Base-by-base conservation (phyloP, 1,140 invertebrate genomes). In the Pachypeltis micranthus region DNA sequence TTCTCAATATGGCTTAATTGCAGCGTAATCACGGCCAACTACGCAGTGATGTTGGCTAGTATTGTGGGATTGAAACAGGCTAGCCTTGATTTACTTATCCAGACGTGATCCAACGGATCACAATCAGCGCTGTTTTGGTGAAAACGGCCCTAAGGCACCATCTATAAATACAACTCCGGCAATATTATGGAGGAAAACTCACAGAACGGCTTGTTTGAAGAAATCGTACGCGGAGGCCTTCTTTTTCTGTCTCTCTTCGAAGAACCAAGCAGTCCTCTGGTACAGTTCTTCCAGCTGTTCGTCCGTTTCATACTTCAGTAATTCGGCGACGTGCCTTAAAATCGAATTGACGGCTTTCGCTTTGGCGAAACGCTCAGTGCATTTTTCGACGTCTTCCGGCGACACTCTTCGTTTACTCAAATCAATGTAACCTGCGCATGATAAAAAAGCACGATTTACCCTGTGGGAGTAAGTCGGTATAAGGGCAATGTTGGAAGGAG, bases 311-410 rank as follows among this genome's bases (percentile, higher is more conserved):
- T 93, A 99, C 65, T 88, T 85, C 2, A 99, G 77, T 31, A 98
- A 82, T 76, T 98, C 95, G 3, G 93, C 96, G 0, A 98, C 95
- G 74, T 99, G 96, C 66, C 96, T 83, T 21, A 99, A 78, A 72
- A 99, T 97, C 28, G 95, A 98, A 77, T 98, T 98, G 39, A 98
- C 95, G 55, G 95, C 93, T 80, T 99, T 99, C 1, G 95, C 96
- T 78, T 98, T 98, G 0, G 95, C 92, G 79, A 93, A 99, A 71
- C 96, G 85, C 74, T 99, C 96, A 73, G 94, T 97, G 77, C 96
- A 99, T 75, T 97, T 96, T 67, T 95, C 86, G 51, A 98, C 89
- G 78, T 99, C 97, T 78, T 99, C 96, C 1, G 91, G 84, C 7
- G 96, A 97, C 0, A 99, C 97, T 79, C 97, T 85, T 76, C 96